Percentiles rank a stretch among this genome's conserved stretches.
These are phyloP conservation scores for Capitulum mitella DNA, from an alignment of 2,888 invertebrate genomes.

Conservation along the genomic window DNA sequence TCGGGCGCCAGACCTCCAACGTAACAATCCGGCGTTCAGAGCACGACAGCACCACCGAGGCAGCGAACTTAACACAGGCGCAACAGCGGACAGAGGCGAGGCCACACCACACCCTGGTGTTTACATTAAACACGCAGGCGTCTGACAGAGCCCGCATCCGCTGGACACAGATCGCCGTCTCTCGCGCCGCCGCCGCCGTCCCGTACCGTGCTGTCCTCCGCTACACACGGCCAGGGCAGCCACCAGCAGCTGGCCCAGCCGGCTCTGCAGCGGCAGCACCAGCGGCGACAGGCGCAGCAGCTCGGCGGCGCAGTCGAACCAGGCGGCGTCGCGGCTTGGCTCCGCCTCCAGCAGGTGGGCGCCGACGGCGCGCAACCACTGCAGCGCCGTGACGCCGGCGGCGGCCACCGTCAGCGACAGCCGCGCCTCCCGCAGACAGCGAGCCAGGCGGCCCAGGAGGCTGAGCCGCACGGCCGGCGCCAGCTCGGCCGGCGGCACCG, in stretches of 20 bases:
- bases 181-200: too few species aligned
- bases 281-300: conserved; percentile 21
- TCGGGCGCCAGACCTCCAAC: too few species aligned
- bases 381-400: not conserved
- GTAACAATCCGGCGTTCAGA: too few species aligned
- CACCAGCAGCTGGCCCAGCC: not conserved
- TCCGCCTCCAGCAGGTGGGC: not conserved
- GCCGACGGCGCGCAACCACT: not conserved
- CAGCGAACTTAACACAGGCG: too few species aligned
- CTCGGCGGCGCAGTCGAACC: not conserved
- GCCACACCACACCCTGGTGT: too few species aligned
- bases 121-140: too few species aligned
- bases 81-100: too few species aligned
- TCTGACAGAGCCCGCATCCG: too few species aligned
- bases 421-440: not conserved
- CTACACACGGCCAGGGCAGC: not conserved
- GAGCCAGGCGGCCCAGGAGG: not conserved
- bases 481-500: not conserved
- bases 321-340: not conserved
- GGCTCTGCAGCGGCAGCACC: not conserved
- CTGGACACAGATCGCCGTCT: too few species aligned
- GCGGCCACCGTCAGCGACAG: not conserved
- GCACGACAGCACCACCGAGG: too few species aligned
- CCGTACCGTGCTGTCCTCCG: too few species aligned
- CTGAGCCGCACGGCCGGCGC: not conserved